Evolutionary conservation across 2,888 invertebrate species (phyloP).

Genomic region (Chrysolina haemoptera): DNA sequence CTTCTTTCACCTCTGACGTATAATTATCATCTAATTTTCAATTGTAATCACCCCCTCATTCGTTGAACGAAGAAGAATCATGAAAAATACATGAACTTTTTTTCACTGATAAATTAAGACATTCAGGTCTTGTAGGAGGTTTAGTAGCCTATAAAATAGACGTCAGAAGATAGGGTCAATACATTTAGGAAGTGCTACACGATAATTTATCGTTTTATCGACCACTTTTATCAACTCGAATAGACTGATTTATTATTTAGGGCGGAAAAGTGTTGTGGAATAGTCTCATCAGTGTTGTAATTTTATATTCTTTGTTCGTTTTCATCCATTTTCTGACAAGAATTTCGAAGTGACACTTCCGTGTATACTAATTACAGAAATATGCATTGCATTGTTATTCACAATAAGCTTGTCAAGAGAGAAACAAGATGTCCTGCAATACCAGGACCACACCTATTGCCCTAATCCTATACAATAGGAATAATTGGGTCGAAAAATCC

Average conservation of each 20-base stretch:
- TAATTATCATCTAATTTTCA: too few relatives aligned
- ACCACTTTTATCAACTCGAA: constrained; percentile 51
- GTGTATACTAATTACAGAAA: too few relatives aligned
- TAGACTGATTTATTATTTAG: constrained; percentile 50
- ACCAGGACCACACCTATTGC: too few relatives aligned
- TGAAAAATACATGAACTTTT: background rate
- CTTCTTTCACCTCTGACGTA: too few relatives aligned
- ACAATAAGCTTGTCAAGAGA: too few relatives aligned
- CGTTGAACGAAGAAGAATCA: background rate
- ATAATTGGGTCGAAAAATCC: too few relatives aligned
- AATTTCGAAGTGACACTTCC: too few relatives aligned
- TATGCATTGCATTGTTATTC: too few relatives aligned
- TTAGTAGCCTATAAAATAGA: constrained; percentile 49
- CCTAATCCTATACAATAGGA: too few relatives aligned
- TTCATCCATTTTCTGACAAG: too few relatives aligned
- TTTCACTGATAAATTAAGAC: constrained; percentile 33
- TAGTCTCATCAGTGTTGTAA: constrained; percentile 3
- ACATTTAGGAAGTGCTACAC: constrained; percentile 49
- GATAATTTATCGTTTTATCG: constrained; percentile 54
- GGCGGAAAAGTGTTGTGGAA: constrained; percentile 26
- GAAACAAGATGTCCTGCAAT: too few relatives aligned
- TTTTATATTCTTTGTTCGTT: too few relatives aligned
- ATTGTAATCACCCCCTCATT: constrained; percentile 1
- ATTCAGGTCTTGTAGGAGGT: constrained; percentile 30
- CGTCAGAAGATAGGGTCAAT: constrained; percentile 49